phyloP scores from a whole-genome alignment of 1,140 invertebrate genomes.

The Tetramorium simillimum region DNA sequence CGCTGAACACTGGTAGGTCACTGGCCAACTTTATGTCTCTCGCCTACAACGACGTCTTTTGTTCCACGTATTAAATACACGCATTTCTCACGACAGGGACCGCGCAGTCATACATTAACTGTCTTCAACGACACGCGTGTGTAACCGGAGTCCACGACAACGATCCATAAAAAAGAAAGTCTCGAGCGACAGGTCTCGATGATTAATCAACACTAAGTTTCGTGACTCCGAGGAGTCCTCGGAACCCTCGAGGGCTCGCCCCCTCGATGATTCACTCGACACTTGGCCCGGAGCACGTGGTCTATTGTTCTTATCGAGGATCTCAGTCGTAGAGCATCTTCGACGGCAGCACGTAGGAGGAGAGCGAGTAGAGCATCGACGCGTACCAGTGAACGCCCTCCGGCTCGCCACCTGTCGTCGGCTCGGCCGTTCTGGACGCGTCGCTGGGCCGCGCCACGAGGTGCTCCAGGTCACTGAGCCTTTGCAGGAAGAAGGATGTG shows the following conservation, averaged over 20 bases:
- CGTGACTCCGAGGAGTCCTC: neutral
- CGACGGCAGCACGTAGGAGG: constrained; percentile 89
- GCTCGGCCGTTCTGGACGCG: constrained; percentile 41
- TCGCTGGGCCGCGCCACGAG: constrained; percentile 13
- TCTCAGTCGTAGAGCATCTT: constrained; percentile 71
- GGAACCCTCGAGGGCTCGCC: neutral
- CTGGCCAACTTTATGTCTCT: constrained; percentile 69
- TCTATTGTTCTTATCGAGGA: neutral
- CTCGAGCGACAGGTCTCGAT: neutral
- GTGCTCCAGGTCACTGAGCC: constrained; percentile 56
- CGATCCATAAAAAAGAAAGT: constrained; percentile 2
- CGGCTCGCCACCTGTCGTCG: constrained; percentile 44
- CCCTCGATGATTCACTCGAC: neutral
- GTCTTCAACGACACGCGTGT: neutral
- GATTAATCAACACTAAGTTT: constrained; percentile 20
- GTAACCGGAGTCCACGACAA: neutral
- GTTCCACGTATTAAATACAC: constrained; percentile 32
- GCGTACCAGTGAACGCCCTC: constrained; percentile 95
- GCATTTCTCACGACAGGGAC: neutral
- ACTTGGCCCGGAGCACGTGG: constrained; percentile 2
- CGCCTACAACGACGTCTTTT: constrained; percentile 48
- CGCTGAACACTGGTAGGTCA: constrained; percentile 68
- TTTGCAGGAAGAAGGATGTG: constrained; percentile 74
- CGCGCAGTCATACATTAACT: constrained; percentile 3
- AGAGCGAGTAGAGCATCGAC: constrained; percentile 90